phyloP scores from a whole-genome alignment of 1,140 invertebrate species.

The Diuraphis noxia region DNA sequence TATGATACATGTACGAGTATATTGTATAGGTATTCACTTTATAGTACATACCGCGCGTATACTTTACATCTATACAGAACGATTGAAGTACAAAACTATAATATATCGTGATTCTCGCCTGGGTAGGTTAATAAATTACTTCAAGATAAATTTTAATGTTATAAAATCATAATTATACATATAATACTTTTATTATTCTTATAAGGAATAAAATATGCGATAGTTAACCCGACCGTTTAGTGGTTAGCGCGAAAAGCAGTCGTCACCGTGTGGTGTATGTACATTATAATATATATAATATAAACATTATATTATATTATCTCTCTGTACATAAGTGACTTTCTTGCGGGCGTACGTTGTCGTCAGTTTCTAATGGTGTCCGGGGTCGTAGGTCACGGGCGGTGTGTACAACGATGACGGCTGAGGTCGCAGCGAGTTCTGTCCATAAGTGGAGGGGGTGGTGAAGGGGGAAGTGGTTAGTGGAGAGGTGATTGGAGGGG shows the following conservation, averaged over 20 bases:
- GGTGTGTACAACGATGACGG: slow-evolving; percentile 10
- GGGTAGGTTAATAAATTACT: no score
- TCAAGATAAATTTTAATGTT: no score
- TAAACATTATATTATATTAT: neutral
- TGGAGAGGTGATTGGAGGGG: neutral
- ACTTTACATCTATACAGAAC: no score
- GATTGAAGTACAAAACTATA: no score
- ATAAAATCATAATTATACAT: no score
- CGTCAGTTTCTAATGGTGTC: slow-evolving; percentile 47
- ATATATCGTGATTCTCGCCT: no score
- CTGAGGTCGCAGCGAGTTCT: neutral
- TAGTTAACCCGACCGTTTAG: neutral
- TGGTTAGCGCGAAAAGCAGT: neutral
- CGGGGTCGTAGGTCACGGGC: slow-evolving; percentile 50
- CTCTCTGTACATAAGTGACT: neutral
- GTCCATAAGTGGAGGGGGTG: neutral
- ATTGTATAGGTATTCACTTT: no score
- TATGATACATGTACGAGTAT: no score
- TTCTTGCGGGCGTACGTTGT: neutral
- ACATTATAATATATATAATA: neutral
- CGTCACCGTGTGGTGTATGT: neutral
- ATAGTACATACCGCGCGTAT: no score
- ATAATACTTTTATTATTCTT: no score
- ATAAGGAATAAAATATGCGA: no score
- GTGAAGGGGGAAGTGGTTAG: neutral